Evolutionary conservation across 2,888 invertebrate genomes (phyloP), one percentile per base, ranked within the genome.

Genomic region (Melieria picta): DNA sequence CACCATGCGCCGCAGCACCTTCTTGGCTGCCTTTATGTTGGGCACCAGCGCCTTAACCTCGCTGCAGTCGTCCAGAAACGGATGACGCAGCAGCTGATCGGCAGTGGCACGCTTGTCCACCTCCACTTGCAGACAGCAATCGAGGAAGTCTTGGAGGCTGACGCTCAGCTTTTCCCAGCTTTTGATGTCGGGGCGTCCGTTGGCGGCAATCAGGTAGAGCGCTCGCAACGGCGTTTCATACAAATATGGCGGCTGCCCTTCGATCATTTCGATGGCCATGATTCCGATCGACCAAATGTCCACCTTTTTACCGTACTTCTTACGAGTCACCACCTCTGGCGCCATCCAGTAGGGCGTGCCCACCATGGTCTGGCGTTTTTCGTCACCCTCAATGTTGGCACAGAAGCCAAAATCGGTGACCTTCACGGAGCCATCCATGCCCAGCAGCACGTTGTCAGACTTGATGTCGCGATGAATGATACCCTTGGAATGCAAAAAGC

Each of bases 301-400:
- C 0, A 97, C 93, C 80, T 96, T 96, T 82, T 95, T 96, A 9
- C 97, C 97, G 80, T 98, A 98, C 79, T 96, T 94, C 82, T 97
- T 96, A 75, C 97, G 89, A 0, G 95, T 95, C 0, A 96, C 98
- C 71, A 98, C 97, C 89, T 98, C 96, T 1, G 96, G 96, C 48
- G 97, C 98, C 93, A 93, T 93, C 97, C 97, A 97, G 85, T 97
- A 97, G 71, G 99, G 93, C 67, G 97, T 98, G n/a, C 98, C 97
- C 0, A 97, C 97, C 95, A 98, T 96, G 0, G 98, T 98, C 83
- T 95, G 95, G n/a, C 97, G 89, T 85, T 98, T 98, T 81, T 97
- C 95, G 79, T 97, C 97, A 0, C 95, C 96, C 57, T 94, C 92
- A 69, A 99, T 94, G 84, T 98, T 98, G 4, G 98, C 99, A 88